A percentile compares a stretch with the other conserved stretches of the same genome.
Conservation (phyloP, 92 coral and sea anemone genomes). For the Phymanthus crucifer region DNA sequence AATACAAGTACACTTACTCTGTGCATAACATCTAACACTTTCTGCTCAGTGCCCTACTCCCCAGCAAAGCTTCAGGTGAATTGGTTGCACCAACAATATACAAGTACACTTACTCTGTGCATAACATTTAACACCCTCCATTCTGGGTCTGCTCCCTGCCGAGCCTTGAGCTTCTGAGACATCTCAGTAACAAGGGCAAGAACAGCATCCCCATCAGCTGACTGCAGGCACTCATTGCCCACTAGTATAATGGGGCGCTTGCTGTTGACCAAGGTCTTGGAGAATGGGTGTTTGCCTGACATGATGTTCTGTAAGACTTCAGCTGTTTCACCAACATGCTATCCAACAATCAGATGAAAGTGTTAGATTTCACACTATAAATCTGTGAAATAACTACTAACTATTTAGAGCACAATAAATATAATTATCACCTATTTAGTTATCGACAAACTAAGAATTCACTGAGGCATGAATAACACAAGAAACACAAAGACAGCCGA, state of each 20-base stretch:
- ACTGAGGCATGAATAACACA: no score
- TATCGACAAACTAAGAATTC: no score
- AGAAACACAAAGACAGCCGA: no score
- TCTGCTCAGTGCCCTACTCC: conserved; percentile 79
- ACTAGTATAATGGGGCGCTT: conserved; percentile 86
- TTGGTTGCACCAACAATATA: no score
- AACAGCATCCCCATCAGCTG: conserved; percentile 72
- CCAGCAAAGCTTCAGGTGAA: conserved; percentile 63
- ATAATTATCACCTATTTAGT: no score
- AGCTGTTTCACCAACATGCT: conserved; percentile 92
- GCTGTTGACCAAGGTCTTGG: conserved; percentile 85
- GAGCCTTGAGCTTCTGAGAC: conserved; percentile 78
- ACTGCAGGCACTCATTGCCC: conserved; percentile 87
- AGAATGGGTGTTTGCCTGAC: conserved; percentile 86
- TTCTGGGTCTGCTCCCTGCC: conserved; percentile 62
- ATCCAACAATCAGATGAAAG: conserved; percentile 6
- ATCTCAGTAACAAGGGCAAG: conserved; percentile 73
- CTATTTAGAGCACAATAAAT: no score
- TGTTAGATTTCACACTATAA: neutral
- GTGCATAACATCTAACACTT: conserved; percentile 93
- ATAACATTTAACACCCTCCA: conserved; percentile 98
- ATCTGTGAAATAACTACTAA: no score
- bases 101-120: conserved; percentile 84
- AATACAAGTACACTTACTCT: conserved; percentile 78
- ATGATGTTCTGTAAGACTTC: conserved; percentile 65